A percentile compares a stretch with the other conserved stretches of the same genome.
phyloP scores from a whole-genome alignment of 2,113 vertebrate species.

The Thalassoma bifasciatum region DNA sequence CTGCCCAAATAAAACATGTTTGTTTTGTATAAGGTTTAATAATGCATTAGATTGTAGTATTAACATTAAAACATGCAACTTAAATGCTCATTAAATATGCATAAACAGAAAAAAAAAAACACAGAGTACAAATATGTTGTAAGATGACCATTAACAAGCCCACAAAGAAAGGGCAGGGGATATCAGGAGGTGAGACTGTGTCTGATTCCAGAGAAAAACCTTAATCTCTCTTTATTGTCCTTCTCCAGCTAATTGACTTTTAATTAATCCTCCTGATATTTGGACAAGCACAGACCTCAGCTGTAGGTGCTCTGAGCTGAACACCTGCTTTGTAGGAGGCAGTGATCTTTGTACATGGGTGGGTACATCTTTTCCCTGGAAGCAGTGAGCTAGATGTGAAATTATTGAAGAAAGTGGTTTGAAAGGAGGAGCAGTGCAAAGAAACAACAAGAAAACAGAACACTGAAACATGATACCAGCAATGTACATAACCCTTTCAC shows the following conservation, averaged over 20 bases:
- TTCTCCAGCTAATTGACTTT: constrained; percentile 91
- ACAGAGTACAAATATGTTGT: constrained; percentile 62
- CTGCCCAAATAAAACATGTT: constrained; percentile 67
- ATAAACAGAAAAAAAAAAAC: constrained; percentile 78
- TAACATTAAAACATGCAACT: constrained; percentile 74
- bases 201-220: constrained; percentile 65
- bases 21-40: constrained; percentile 82
- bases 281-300: constrained; percentile 88
- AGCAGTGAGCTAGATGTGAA: not conserved
- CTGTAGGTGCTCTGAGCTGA: constrained; percentile 87
- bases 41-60: constrained; percentile 82
- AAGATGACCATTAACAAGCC: constrained; percentile 72
- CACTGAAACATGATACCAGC: no score
- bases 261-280: constrained; percentile 96
- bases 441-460: no score
- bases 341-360: constrained; percentile 11
- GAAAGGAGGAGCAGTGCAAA: no score
- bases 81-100: constrained; percentile 73
- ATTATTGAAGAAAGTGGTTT: no score
- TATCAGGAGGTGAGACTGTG: constrained; percentile 53
- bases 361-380: not conserved
- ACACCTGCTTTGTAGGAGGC: constrained; percentile 5
- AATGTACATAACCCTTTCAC: no score
- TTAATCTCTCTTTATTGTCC: constrained; percentile 87
- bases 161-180: constrained; percentile 74